Conservation (phyloP, 64 coral and sea anemone genomes). For the Exaiptasia diaphana region DNA sequence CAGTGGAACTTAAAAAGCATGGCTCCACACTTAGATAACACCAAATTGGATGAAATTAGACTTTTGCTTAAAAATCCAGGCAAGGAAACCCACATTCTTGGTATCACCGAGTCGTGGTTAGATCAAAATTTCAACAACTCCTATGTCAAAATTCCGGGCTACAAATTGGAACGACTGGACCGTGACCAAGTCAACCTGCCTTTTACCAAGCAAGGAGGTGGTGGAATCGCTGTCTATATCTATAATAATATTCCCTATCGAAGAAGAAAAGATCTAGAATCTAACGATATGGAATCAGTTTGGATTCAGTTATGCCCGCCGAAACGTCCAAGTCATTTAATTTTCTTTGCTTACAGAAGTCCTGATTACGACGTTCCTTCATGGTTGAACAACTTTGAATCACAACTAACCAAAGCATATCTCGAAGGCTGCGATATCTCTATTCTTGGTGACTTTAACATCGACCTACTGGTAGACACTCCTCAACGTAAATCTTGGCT, state of each 20-base stretch:
- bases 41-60: background rate
- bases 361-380: background rate
- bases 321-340: background rate
- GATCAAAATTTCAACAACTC: background rate
- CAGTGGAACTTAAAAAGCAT: constrained; percentile 3
- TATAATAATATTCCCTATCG: background rate
- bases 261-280: background rate
- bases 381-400: background rate
- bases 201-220: background rate
- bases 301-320: background rate
- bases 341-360: background rate
- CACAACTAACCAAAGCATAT: background rate
- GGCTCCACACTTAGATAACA: background rate
- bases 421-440: background rate
- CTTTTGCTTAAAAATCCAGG: background rate
- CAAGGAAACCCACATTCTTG: background rate
- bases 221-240: background rate
- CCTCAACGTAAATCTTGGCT: background rate
- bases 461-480: background rate
- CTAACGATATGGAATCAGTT: background rate
- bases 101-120: background rate
- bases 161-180: background rate
- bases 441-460: background rate
- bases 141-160: background rate
- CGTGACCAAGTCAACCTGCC: background rate